Conservation (phyloP, 2,888 invertebrate species). For the Galerucella calmariensis region DNA sequence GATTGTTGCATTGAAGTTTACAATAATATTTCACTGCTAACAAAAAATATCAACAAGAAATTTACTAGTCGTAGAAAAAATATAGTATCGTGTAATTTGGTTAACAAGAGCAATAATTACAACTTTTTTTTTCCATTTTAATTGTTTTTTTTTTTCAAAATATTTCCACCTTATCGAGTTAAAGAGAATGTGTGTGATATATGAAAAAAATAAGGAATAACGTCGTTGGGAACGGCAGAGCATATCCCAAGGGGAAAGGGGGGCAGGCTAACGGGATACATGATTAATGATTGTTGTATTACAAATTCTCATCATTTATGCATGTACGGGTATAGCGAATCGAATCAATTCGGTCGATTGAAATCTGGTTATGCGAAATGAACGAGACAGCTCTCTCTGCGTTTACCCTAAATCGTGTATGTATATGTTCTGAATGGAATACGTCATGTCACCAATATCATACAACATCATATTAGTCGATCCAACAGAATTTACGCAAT, state of each 20-base stretch:
- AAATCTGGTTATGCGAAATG: conserved; percentile 44
- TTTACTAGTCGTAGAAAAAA: too few species aligned
- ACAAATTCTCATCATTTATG: conserved; percentile 51
- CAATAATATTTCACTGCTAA: too few species aligned
- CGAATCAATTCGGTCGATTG: conserved; percentile 47
- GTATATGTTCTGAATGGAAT: conserved; percentile 13
- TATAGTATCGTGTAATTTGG: too few species aligned
- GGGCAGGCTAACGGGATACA: conserved; percentile 58
- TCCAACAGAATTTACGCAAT: not conserved
- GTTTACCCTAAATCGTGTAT: conserved; percentile 19
- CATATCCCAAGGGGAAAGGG: conserved; percentile 52
- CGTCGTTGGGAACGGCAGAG: conserved; percentile 47
- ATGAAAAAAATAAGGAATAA: conserved; percentile 64
- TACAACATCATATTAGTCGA: conserved; percentile 19
- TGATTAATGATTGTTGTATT: conserved; percentile 58
- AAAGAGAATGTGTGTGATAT: conserved; percentile 56
- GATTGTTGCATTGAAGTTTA: not conserved
- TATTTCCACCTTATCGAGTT: not conserved
- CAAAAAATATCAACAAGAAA: too few species aligned
- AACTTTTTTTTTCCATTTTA: not conserved
- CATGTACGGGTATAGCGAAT: conserved; percentile 46
- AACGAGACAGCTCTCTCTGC: conserved; percentile 28
- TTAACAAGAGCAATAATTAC: too few species aligned
- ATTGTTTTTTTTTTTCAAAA: not conserved
- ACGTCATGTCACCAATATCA: conserved; percentile 22